phyloP scores from a whole-genome alignment of 2,113 vertebrate species.

The Paramisgurnus dabryanus region DNA sequence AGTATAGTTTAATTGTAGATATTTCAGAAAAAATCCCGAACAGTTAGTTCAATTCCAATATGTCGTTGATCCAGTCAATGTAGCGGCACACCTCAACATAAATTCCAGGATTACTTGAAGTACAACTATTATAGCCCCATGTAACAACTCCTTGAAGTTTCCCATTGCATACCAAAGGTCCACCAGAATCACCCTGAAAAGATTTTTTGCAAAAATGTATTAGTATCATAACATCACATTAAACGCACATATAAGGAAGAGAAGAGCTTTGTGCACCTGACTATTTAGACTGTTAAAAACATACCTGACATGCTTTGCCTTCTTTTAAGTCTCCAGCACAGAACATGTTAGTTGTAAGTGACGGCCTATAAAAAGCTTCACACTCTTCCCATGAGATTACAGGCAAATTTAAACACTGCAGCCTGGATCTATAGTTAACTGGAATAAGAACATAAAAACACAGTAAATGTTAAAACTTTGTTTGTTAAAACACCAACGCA shows the following conservation, averaged over 20 bases:
- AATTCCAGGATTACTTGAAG: slow-evolving; percentile 57
- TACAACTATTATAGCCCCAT: slow-evolving; percentile 65
- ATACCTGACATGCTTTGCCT: slow-evolving; percentile 61
- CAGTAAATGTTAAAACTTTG: background rate
- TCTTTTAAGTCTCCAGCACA: slow-evolving; percentile 60
- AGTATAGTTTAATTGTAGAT: background rate
- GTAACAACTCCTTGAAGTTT: slow-evolving; percentile 69
- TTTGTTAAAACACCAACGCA: background rate
- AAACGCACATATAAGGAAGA: background rate
- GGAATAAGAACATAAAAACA: slow-evolving; percentile 11
- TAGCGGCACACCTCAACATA: slow-evolving; percentile 68
- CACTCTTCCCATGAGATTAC: slow-evolving; percentile 45
- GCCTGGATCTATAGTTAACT: slow-evolving; percentile 46
- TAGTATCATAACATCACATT: too few relatives aligned
- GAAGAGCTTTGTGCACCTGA: background rate
- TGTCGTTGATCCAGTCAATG: slow-evolving; percentile 57
- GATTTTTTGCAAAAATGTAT: too few relatives aligned
- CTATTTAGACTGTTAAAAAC: background rate
- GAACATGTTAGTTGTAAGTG: slow-evolving; percentile 57
- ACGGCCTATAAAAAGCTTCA: slow-evolving; percentile 18
- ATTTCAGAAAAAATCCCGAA: background rate
- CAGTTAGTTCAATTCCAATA: slow-evolving; percentile 51
- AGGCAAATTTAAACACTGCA: slow-evolving; percentile 60
- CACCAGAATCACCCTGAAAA: slow-evolving; percentile 68
- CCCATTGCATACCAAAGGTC: slow-evolving; percentile 66